These are phyloP conservation scores for Rhea pennata DNA, from an alignment of 2,113 vertebrate genomes.

Conservation along the genomic window DNA sequence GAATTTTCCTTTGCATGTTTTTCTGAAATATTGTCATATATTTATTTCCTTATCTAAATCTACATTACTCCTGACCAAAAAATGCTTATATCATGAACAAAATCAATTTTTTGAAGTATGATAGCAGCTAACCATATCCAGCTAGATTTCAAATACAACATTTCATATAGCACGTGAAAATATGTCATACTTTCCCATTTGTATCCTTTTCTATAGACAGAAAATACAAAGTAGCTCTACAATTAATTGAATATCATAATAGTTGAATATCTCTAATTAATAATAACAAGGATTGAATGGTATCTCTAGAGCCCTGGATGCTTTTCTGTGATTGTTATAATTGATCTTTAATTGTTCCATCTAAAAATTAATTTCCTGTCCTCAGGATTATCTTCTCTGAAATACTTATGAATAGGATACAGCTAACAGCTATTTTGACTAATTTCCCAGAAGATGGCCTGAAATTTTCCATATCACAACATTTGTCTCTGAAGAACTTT, in stretches of 20 bases:
- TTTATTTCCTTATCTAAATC: neutral
- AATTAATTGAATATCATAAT: neutral
- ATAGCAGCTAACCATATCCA: neutral
- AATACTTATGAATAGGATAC: neutral
- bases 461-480: neutral
- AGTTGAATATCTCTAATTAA: constrained; percentile 28
- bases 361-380: constrained; percentile 47
- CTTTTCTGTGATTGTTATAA: neutral
- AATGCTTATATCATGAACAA: neutral
- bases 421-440: constrained; percentile 22
- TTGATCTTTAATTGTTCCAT: constrained; percentile 36
- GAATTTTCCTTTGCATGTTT: neutral
- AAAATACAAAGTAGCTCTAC: neutral
- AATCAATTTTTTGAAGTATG: neutral
- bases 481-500: neutral
- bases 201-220: neutral
- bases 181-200: neutral
- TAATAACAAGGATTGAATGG: neutral
- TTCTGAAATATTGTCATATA: neutral
- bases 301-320: neutral
- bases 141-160: neutral
- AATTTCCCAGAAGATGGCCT: neutral
- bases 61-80: neutral
- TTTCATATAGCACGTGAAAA: neutral
- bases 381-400: neutral